Conservation (phyloP, 2,888 invertebrate genomes). For the Heliconius aoede region DNA sequence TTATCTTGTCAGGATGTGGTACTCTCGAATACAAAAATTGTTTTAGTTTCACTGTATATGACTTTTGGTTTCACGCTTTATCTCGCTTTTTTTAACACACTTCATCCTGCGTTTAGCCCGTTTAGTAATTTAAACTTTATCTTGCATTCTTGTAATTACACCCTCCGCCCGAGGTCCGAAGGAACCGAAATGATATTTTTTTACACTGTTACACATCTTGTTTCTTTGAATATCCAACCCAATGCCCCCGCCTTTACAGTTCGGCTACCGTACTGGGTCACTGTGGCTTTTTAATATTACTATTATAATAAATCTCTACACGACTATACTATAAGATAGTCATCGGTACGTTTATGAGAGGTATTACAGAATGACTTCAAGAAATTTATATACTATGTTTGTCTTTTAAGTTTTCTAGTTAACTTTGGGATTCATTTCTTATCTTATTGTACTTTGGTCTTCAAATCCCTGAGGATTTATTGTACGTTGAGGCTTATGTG, state of each 20-base stretch:
- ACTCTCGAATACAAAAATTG: constrained; percentile 32
- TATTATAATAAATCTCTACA: background rate
- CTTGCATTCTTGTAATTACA: too few species aligned
- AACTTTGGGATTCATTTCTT: constrained; percentile 8
- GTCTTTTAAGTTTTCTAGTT: background rate
- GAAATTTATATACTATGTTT: background rate
- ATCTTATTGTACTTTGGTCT: background rate
- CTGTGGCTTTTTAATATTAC: too few species aligned
- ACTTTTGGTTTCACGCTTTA: background rate
- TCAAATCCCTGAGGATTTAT: background rate
- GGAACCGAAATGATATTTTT: too few species aligned
- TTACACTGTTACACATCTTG: too few species aligned
- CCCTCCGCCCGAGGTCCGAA: too few species aligned
- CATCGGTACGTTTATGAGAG: background rate
- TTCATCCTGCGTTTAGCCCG: too few species aligned
- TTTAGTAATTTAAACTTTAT: too few species aligned
- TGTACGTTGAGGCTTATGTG: background rate
- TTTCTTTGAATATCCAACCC: too few species aligned
- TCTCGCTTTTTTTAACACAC: background rate
- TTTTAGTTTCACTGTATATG: too few species aligned
- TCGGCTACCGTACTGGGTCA: too few species aligned
- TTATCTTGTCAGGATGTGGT: constrained; percentile 50
- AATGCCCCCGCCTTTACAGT: too few species aligned
- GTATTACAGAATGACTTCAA: background rate
- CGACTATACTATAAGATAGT: constrained; percentile 1